Evolutionary conservation across 2,888 invertebrate species (phyloP).

Genomic region (Polyploca ridens): DNA sequence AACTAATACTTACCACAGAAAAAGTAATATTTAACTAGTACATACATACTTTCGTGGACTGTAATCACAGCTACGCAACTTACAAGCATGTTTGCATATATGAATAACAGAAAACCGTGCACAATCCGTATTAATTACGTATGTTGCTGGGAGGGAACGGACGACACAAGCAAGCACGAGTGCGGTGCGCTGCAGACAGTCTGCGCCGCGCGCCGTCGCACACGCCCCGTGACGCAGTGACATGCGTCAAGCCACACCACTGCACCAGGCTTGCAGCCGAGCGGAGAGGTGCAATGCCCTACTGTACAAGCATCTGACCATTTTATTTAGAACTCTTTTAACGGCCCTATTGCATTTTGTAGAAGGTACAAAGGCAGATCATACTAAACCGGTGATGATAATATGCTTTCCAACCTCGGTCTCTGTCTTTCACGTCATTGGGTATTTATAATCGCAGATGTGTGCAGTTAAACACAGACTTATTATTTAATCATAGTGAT

Average conservation of each 20-base stretch:
- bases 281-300: slow-evolving; percentile 57
- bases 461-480: slow-evolving; percentile 24
- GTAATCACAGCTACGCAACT: neutral
- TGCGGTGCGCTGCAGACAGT: slow-evolving; percentile 20
- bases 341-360: slow-evolving; percentile 3
- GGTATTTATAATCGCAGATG: slow-evolving; percentile 20
- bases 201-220: slow-evolving; percentile 43
- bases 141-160: no score
- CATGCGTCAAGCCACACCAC: slow-evolving; percentile 78
- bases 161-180: slow-evolving; percentile 13
- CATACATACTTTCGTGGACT: neutral
- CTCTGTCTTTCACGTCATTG: slow-evolving; percentile 50
- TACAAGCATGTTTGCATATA: neutral
- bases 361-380: slow-evolving; percentile 34
- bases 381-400: slow-evolving; percentile 36
- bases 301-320: slow-evolving; percentile 32
- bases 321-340: slow-evolving; percentile 24
- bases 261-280: slow-evolving; percentile 68
- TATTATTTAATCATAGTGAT: neutral
- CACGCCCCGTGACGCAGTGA: slow-evolving; percentile 80
- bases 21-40: no score
- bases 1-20: no score
- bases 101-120: neutral
- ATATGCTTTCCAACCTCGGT: slow-evolving; percentile 36
- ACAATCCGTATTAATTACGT: no score